Conservation (phyloP, 2,113 vertebrate genomes). For the Emberiza fucata region DNA sequence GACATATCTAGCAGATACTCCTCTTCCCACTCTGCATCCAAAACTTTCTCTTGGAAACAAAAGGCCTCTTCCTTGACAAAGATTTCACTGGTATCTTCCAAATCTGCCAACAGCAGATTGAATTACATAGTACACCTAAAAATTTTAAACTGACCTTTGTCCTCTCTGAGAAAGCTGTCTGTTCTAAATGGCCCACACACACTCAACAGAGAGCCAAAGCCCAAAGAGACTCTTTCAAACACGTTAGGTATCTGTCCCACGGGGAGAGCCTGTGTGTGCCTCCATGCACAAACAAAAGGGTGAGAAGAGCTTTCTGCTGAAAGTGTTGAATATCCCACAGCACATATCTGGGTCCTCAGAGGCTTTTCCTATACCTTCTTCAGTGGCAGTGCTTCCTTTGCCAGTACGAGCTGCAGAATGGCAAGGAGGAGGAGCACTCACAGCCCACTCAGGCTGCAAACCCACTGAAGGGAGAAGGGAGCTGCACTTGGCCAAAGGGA, state of each 20-base stretch:
- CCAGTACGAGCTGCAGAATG: not conserved
- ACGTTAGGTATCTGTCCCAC: not conserved
- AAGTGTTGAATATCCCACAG: not conserved
- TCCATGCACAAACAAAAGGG: accelerated
- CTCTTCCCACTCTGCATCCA: not conserved
- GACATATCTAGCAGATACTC: not conserved
- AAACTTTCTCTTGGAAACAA: not conserved
- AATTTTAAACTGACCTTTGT: slow-evolving; percentile 18
- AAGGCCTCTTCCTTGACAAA: not conserved
- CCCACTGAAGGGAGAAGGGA: not conserved
- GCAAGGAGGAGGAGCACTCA: not conserved
- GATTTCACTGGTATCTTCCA: not conserved
- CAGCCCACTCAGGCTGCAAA: not conserved
- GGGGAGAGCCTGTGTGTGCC: not conserved
- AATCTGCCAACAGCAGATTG: not conserved
- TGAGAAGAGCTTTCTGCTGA: not conserved
- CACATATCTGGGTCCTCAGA: not conserved
- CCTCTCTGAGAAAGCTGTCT: not conserved
- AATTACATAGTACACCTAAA: slow-evolving; percentile 9
- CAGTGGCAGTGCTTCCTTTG: not conserved
- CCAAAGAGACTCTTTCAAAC: not conserved
- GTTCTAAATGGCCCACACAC: not conserved
- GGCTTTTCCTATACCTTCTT: not conserved
- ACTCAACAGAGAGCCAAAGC: not conserved
- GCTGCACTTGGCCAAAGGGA: not conserved